Base-by-base conservation (phyloP, 2,113 vertebrate genomes). In the Scolopax mira region DNA sequence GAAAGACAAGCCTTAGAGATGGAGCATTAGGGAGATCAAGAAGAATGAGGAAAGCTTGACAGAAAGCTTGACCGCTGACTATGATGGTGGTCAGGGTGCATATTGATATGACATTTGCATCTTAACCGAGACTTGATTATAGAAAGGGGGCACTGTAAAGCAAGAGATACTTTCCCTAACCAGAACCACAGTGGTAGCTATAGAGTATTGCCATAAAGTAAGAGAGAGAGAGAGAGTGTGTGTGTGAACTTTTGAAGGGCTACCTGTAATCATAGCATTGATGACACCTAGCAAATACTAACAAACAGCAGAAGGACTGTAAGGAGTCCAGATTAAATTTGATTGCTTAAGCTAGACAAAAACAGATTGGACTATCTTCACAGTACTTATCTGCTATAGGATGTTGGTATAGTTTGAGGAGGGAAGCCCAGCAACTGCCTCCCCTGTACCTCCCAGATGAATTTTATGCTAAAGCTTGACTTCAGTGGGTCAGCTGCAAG, bases 371-470 rank as follows among this genome's bases (percentile, higher is more conserved):
- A 73, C 12, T 67, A 57, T 30, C 21, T 65, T 81, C 18, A 2
- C 33, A 22, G 31, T 71, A 55, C 18, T 3, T 66, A 44, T 2
- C 51, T 90, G 39, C 42, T 66, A 61, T 4, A 54, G 22, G 64
- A 44, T 33, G 7, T 66, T 78, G 55, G n/a, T 74, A 14, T 46
- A 37, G 52, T 62, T 74, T 65, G 35, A 77, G 83, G 49, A 83
- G 6, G 4, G 35, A 81, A 87, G 37, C 41, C 17, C 28, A 70
- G 54, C 35, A 96, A 35, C 28, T 67, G 22, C 39, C 21, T 31
- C 3, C 12, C 13, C 0, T 0, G 19, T 17, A 12, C 18, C 25
- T 46, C 18, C 35, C 19, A 44, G 28, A 16, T 66, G 44, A 54
- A 79, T 86, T 73, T 83, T 92, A 33, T 77, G 54, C 54, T 86